Evolutionary conservation across 2,113 vertebrate species (phyloP).

Genomic region (Oreocharis arfaki): DNA sequence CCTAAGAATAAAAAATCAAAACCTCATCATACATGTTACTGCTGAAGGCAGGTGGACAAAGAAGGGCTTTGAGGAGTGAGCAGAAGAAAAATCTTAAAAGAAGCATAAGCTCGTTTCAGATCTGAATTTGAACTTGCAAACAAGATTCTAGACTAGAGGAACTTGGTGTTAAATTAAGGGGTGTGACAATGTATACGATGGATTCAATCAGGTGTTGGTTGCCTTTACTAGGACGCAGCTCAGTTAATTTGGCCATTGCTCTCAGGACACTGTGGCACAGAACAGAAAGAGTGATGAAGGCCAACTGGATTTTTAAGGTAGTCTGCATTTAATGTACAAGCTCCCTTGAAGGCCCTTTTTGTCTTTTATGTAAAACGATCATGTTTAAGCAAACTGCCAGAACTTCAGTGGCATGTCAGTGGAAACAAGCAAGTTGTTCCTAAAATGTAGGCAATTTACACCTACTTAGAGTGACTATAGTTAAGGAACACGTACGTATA

Average conservation of each 20-base stretch:
- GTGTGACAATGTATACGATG: not conserved
- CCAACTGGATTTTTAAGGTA: not conserved
- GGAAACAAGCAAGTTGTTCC: constrained; percentile 43
- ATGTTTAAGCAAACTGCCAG: constrained; percentile 4
- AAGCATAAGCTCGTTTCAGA: not conserved
- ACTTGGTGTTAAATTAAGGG: not conserved
- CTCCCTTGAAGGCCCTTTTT: not conserved
- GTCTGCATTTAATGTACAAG: not conserved
- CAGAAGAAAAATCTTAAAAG: not conserved
- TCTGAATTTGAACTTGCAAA: not conserved
- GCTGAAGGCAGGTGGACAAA: not conserved
- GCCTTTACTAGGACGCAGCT: not conserved
- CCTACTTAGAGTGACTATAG: constrained; percentile 27
- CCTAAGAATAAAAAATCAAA: not conserved
- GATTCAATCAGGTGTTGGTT: not conserved
- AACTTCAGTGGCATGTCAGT: constrained; percentile 18
- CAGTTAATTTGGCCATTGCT: not conserved
- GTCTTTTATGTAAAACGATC: not conserved
- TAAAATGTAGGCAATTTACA: constrained; percentile 48
- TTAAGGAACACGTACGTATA: not conserved
- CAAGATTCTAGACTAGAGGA: not conserved
- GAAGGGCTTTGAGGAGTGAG: not conserved
- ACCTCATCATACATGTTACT: not conserved
- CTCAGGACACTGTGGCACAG: not conserved
- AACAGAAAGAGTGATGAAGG: not conserved